Conservation (phyloP, 2,797 vertebrate genomes). For the Acipenser transmontanus region DNA sequence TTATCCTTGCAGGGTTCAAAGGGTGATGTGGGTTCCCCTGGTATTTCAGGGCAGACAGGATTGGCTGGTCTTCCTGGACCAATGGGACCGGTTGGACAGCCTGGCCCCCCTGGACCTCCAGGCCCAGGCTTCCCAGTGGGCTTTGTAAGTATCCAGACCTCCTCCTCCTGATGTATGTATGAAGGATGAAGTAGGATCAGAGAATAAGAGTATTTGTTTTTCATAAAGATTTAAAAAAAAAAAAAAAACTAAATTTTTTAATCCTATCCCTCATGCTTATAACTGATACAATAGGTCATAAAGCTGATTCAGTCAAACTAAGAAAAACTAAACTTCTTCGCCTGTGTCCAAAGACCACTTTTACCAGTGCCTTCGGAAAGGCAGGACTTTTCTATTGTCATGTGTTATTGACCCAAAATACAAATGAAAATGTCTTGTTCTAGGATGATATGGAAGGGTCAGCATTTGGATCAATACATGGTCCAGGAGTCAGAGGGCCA, state of each 20-base stretch:
- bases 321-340: too few species aligned
- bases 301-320: too few species aligned
- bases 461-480: conserved; percentile 38
- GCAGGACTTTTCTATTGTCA: too few species aligned
- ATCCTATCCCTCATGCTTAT: too few species aligned
- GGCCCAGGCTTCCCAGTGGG: conserved; percentile 62
- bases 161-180: too few species aligned
- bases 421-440: conserved; percentile 19
- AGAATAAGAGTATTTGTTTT: too few species aligned
- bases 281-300: too few species aligned
- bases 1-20: conserved; percentile 46
- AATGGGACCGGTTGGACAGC: conserved; percentile 74
- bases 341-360: too few species aligned
- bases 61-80: conserved; percentile 81
- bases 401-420: conserved; percentile 7
- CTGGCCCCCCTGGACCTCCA: conserved; percentile 73
- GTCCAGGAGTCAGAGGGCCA: conserved; percentile 61
- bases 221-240: too few species aligned
- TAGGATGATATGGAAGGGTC: conserved; percentile 94
- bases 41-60: conserved; percentile 65
- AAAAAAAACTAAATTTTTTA: too few species aligned
- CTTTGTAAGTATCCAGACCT: conserved; percentile 72
- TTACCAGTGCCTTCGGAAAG: too few species aligned
- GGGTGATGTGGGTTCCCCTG: conserved; percentile 62
- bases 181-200: too few species aligned